phyloP scores from a whole-genome alignment of 2,113 vertebrate species.

The Apodemus speciosus region DNA sequence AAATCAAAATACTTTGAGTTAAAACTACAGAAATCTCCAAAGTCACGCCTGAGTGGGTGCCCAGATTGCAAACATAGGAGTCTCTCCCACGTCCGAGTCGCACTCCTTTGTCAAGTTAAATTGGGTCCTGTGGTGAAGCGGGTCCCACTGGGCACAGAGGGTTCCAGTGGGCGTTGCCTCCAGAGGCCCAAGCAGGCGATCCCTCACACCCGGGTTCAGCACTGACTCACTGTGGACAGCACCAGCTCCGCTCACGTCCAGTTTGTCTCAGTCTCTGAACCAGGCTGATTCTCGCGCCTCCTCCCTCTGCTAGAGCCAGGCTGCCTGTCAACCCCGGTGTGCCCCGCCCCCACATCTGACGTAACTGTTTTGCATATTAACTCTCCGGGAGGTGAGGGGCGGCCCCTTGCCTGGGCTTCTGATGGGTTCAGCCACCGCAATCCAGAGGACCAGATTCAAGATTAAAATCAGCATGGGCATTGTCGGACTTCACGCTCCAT shows the following conservation, averaged over 20 bases:
- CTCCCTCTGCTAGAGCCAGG: conserved; percentile 5
- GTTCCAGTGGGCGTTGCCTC: conserved; percentile 59
- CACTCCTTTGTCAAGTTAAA: conserved; percentile 77
- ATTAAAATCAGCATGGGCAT: background rate
- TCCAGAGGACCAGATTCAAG: background rate
- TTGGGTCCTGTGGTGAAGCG: conserved; percentile 3
- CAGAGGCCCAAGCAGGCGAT: background rate
- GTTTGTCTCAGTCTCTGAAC: conserved; percentile 72
- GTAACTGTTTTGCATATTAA: conserved; percentile 70
- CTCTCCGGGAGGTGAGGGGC: conserved; percentile 30
- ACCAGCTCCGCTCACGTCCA: conserved; percentile 66
- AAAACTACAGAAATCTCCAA: conserved; percentile 71
- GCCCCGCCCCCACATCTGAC: conserved; percentile 73
- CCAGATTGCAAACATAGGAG: conserved; percentile 32
- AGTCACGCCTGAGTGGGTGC: conserved; percentile 61
- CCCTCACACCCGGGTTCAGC: conserved; percentile 39
- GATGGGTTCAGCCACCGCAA: background rate
- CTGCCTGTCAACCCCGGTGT: conserved; percentile 62
- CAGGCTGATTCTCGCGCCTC: conserved; percentile 65
- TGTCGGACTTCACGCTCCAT: background rate
- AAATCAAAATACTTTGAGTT: conserved; percentile 37
- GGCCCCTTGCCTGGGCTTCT: background rate
- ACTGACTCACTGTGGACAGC: conserved; percentile 75
- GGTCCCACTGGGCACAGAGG: conserved; percentile 14
- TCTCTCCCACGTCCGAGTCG: conserved; percentile 52